Base-by-base conservation (phyloP, 92 coral and sea anemone species). In the Micromussa lordhowensis region DNA sequence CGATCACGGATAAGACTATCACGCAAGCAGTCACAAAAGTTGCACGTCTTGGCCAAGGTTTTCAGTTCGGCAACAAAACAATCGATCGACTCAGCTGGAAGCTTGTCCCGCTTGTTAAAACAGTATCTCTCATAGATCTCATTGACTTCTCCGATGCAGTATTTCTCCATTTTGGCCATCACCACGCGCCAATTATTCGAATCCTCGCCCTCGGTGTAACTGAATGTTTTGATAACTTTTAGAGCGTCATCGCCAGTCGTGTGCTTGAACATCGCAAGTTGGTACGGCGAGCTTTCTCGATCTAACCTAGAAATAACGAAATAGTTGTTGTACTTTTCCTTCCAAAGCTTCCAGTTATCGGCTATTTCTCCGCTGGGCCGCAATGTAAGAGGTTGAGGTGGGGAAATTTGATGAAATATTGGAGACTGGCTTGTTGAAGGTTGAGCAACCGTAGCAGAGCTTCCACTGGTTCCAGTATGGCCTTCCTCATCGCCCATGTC, bases 71-170 rank as follows among this genome's bases (percentile, higher is more conserved):
- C 57, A 15, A n/a, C n/a, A 53, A 53, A 54, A 54, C 59, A 13
- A 17, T 54, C 19, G 17, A 54, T 17, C 19, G 19, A 13, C 19
- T 54, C 19, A 17, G 59, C 12, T 13, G 19, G 59, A 54, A 54
- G 59, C 59, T 54, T 54, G 13, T 22, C n/a, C 55, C 30, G 10
- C 55, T 70, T 73, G 28, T 73, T 73, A 5, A 36, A 73, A 4
- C 78, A 73, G 59, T 77, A 76, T 34, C 89, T 14, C 12, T 74
- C 51, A 19, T 35, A 74, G 36, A 74, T 86, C 83, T 86, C 89
- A 63, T 86, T 77, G 71, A 77, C 89, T 58, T 86, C 77, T 18
- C 83, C 59, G 26, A 74, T 74, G 51, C 78, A 74, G 4, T 75
- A 31, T 5, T 21, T 38, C 29, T 75, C 79, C 29, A 75, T 40